Base-by-base conservation (phyloP, 1,140 invertebrate genomes). In the Anthonomus grandis region DNA sequence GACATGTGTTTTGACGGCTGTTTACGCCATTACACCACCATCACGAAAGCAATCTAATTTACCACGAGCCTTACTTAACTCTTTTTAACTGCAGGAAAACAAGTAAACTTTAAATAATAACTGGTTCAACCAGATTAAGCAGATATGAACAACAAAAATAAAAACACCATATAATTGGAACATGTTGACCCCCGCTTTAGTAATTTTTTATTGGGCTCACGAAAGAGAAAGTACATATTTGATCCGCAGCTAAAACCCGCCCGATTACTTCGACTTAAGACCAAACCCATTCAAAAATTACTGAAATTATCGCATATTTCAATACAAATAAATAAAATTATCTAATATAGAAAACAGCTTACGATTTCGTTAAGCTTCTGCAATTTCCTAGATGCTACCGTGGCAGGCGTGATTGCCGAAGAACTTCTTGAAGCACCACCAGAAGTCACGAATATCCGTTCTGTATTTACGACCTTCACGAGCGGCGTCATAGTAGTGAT, bases 381-480 rank as follows among this genome's bases (percentile, higher is more conserved):
- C 4, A 41, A 27, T 31, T 22, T 44, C 25, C 21, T 44, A 13
- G 12, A 4, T 6, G 12, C 19, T 18, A 13, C 25, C 23, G 51
- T 54, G 51, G 37, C 19, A 54, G 39, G 39, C 21, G 53, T 44
- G 19, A 54, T 24, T 48, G 55, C 49, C 41, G 50, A 47, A 54
- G 38, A 19, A 48, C 54, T 59, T 41, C 22, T 31, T 13, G 60
- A 39, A 19, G 42, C 17, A 39, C 21, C 21, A 10, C 37, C 36
- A 25, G 55, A 61, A 52, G 55, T 62, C 56, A 62, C 56, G 56
- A 52, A 34, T 18, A 36, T 34, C 22, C 24, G 34, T 17, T 48
- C 46, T 12, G 46, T 56, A n/a, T 18, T 53, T 31, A 41, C 52
- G 21, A n/a, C 9, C 17, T 56, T 48, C 15, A 37, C 5, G 17